Evolutionary conservation across 2,797 vertebrate species (phyloP).

Genomic region (Cyprinodon diabolis): DNA sequence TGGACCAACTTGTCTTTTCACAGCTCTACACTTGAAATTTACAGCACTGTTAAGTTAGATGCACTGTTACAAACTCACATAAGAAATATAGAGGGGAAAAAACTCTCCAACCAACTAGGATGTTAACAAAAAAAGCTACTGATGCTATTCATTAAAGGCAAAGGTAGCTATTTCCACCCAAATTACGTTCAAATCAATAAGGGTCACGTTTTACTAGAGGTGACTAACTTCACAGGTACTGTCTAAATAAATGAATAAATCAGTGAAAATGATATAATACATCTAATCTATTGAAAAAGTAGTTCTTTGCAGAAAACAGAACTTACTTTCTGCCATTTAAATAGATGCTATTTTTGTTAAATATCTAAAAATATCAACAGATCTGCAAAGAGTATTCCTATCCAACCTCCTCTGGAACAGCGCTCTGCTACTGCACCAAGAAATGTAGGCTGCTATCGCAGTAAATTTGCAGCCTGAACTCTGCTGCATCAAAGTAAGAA

Average conservation of each 20-base stretch:
- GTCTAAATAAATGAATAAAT: not conserved
- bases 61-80: not conserved
- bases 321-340: not conserved
- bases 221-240: not conserved
- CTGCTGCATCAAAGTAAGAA: not conserved
- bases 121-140: not conserved
- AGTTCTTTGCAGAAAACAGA: not conserved
- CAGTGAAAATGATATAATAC: not conserved
- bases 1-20: constrained; percentile 1
- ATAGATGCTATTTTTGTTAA: not conserved
- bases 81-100: not conserved
- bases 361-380: not conserved
- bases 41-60: not conserved
- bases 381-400: not conserved
- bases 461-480: not conserved
- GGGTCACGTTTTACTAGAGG: not conserved
- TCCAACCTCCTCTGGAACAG: not conserved
- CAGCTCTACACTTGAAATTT: not conserved
- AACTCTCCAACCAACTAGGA: not conserved
- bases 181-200: not conserved
- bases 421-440: not conserved
- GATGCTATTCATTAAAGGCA: not conserved
- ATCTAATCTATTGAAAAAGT: not conserved
- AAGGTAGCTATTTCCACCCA: not conserved
- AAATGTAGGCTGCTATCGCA: not conserved